Base-by-base conservation (phyloP, 2,888 invertebrate species). In the Apantesis nais region DNA sequence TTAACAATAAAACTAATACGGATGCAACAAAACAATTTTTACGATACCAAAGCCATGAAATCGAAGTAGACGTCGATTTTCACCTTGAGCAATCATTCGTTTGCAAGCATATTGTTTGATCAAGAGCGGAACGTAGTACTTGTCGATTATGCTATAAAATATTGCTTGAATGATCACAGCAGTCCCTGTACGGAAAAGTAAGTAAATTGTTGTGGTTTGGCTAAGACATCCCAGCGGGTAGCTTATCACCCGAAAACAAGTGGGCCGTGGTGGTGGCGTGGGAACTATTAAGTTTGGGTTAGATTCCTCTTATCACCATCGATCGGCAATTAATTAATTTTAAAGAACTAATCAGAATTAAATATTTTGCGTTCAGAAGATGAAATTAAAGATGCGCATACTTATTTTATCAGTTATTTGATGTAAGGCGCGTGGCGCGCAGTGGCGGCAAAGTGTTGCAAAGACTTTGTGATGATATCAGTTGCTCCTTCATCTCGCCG, bases 401-500 rank as follows among this genome's bases (percentile, higher is more conserved):
- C 76, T 80, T 82, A 85, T 85, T 87, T 91, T 93, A 94, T 94
- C 94, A 88, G 86, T 82, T 84, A 87, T 90, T 88, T 90, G 92
- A 93, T 91, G 90, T 79, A 86, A 89, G 90, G 88, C 90, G 88
- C 89, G 90, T 87, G 91, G 89, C 88, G 86, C 81, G 86, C 88
- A 89, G 89, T 86, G 87, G 85, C 85, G 88, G 86, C 85, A 86
- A 87, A 87, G 89, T 88, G 90, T 90, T 78, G 89, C 90, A 92
- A 92, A 92, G 91, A 87, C 84, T 74, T 74, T 74, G 79, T 79
- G 93, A 92, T 94, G 78, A 72, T 90, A 93, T 92, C 93, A 66
- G 75, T 58, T 62, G 76, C 81, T 82, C 89, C 88, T 93, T 93
- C 89, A 94, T 93, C 91, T 92, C 78, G 87, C 94, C 94, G 93